phyloP scores from a whole-genome alignment of 2,113 vertebrate species.

The Hystrix brachyura region DNA sequence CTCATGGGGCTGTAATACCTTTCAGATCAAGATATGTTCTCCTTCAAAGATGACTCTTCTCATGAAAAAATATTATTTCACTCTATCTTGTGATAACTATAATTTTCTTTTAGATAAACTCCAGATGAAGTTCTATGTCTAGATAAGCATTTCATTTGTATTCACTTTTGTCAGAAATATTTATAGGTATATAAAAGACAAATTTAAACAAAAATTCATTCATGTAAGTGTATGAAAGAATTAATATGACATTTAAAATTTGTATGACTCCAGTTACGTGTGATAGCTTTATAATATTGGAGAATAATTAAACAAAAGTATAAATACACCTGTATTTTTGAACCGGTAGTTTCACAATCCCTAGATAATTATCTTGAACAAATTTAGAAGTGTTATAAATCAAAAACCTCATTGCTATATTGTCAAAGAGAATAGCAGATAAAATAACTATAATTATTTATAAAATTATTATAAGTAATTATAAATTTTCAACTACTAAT shows the following conservation, averaged over 20 bases:
- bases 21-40: background rate
- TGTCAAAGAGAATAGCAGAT: background rate
- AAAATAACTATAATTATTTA: background rate
- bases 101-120: background rate
- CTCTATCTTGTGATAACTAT: background rate
- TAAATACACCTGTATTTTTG: background rate
- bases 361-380: background rate
- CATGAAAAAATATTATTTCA: background rate
- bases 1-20: background rate
- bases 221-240: background rate
- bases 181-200: background rate
- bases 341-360: background rate
- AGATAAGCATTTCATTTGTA: background rate
- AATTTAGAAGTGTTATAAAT: background rate
- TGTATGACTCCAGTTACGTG: background rate
- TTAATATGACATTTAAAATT: background rate
- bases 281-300: background rate
- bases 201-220: background rate
- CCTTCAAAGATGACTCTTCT: background rate
- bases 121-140: background rate
- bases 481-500: background rate
- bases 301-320: background rate
- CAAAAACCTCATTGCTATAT: background rate
- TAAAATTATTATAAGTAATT: background rate
- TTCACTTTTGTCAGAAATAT: background rate